phyloP scores from a whole-genome alignment of 2,113 vertebrate genomes.

The Onychostruthus taczanowskii region DNA sequence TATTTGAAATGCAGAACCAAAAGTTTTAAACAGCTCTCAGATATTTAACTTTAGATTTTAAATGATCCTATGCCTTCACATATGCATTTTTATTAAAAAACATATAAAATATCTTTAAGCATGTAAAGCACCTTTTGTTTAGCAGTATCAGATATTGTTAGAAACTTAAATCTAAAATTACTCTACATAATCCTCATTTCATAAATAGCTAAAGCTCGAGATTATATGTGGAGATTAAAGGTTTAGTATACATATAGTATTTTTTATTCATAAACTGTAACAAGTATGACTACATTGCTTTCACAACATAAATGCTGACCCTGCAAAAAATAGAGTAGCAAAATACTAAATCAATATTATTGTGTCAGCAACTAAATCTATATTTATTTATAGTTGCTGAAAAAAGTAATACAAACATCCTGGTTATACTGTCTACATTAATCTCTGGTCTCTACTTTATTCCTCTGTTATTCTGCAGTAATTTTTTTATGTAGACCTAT shows the following conservation, averaged over 20 bases:
- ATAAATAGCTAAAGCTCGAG: neutral
- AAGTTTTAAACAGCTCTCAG: neutral
- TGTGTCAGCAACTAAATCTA: neutral
- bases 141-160: neutral
- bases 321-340: neutral
- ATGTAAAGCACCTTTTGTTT: neutral
- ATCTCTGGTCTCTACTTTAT: neutral
- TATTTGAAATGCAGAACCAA: neutral
- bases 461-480: neutral
- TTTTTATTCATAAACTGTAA: neutral
- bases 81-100: neutral
- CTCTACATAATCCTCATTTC: neutral
- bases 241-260: neutral
- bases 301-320: neutral
- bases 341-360: neutral
- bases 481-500: neutral
- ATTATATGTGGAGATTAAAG: neutral
- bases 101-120: neutral
- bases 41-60: neutral
- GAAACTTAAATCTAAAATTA: neutral
- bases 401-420: neutral
- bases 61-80: neutral
- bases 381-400: neutral
- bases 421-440: neutral
- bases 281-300: neutral